Conservation (phyloP, 2,888 invertebrate genomes). For the Stenurella melanura region DNA sequence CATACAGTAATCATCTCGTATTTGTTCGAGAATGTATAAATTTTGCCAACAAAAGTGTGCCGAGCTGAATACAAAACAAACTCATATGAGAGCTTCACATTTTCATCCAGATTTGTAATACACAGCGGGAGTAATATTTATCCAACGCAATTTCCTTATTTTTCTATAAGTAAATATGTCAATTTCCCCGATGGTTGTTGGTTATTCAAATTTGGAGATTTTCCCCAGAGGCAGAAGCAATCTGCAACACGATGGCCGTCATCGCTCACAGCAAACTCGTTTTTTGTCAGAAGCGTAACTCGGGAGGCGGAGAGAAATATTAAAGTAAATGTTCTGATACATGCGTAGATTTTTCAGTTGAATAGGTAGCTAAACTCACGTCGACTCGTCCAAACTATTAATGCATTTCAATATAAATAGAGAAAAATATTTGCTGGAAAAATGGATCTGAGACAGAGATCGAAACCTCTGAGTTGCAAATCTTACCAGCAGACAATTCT, state of each 20-base stretch:
- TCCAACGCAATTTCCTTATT: constrained; percentile 37
- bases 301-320: background rate
- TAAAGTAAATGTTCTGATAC: background rate
- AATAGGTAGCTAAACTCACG: no score
- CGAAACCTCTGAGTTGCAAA: no score
- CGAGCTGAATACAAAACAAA: background rate
- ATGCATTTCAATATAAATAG: no score
- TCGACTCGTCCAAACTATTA: background rate
- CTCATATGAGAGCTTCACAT: background rate
- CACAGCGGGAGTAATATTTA: constrained; percentile 11
- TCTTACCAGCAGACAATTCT: no score
- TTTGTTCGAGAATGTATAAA: background rate
- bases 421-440: no score
- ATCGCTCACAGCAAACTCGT: constrained; percentile 44
- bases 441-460: no score
- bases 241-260: constrained; percentile 49
- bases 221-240: constrained; percentile 54
- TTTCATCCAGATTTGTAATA: background rate
- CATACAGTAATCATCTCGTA: no score
- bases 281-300: background rate
- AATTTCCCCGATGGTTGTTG: constrained; percentile 53
- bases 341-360: background rate
- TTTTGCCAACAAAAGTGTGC: constrained; percentile 1
- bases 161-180: constrained; percentile 55
- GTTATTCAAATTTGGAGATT: constrained; percentile 55